Conservation (phyloP, 1,140 invertebrate species). For the Ptiloglossa arizonensis region DNA sequence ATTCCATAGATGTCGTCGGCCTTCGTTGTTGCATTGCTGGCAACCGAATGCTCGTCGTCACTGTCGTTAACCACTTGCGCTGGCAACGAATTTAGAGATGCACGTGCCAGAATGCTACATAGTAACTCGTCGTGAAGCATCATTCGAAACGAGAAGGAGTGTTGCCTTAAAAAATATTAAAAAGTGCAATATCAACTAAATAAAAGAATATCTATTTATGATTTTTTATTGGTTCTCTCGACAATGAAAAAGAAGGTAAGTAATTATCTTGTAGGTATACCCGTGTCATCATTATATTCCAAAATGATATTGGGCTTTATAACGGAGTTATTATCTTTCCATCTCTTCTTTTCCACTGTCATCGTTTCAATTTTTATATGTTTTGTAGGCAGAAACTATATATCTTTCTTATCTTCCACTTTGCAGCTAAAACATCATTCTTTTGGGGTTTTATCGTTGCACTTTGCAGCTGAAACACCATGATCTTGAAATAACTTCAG, state of each 20-base stretch:
- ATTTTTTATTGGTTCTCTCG: slow-evolving; percentile 43
- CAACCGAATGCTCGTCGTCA: too few relatives aligned
- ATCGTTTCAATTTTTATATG: slow-evolving; percentile 45
- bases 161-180: too few relatives aligned
- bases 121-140: too few relatives aligned
- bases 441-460: slow-evolving; percentile 33
- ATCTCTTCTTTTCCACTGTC: slow-evolving; percentile 45
- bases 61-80: too few relatives aligned
- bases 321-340: slow-evolving; percentile 13
- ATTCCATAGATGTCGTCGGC: too few relatives aligned
- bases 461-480: too few relatives aligned
- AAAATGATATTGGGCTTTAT: slow-evolving; percentile 10
- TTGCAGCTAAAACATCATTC: slow-evolving; percentile 40
- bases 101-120: too few relatives aligned
- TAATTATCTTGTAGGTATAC: slow-evolving; percentile 33
- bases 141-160: too few relatives aligned
- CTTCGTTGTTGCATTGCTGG: too few relatives aligned
- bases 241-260: too few relatives aligned
- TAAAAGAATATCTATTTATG: slow-evolving; percentile 26
- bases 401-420: slow-evolving; percentile 55
- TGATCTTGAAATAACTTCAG: too few relatives aligned
- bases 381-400: slow-evolving; percentile 42
- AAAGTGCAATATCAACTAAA: slow-evolving; percentile 12
- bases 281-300: slow-evolving; percentile 4
- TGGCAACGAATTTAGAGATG: too few relatives aligned